Conservation (phyloP, 2,113 vertebrate genomes). For the Picathartes gymnocephalus region DNA sequence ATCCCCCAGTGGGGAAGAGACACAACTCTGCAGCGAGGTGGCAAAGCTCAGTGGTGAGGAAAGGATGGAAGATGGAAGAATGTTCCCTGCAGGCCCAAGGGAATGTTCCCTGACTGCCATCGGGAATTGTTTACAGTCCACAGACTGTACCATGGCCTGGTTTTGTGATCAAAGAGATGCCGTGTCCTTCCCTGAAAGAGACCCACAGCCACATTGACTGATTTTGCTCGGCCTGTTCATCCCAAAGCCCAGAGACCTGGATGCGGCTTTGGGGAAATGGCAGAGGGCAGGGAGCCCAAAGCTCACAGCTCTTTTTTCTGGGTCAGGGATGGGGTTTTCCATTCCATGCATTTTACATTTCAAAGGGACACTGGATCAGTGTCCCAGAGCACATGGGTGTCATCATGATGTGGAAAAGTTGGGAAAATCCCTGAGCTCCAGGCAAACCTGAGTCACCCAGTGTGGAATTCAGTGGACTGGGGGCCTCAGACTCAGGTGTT, state of each 20-base stretch:
- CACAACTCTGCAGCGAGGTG: not conserved
- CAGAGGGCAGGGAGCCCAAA: not conserved
- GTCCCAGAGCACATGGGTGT: not conserved
- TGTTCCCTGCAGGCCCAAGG: not conserved
- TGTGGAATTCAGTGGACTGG: not conserved
- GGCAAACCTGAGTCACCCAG: not conserved
- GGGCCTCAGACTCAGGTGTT: not conserved
- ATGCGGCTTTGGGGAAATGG: not conserved
- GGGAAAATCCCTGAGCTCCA: not conserved
- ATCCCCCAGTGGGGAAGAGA: not conserved
- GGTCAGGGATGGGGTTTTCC: not conserved
- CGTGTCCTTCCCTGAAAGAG: fast-evolving
- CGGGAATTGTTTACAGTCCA: not conserved
- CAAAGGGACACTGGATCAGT: not conserved
- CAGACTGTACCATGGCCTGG: not conserved
- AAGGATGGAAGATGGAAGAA: not conserved
- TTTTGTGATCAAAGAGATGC: not conserved
- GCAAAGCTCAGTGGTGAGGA: not conserved
- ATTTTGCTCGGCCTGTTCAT: not conserved
- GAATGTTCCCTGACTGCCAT: not conserved
- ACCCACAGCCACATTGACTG: not conserved
- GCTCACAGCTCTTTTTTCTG: no score
- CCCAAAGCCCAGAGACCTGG: not conserved
- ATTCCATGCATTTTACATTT: not conserved
- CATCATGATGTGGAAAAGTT: not conserved